A percentile compares a stretch with the other conserved stretches of the same genome.
phyloP scores from a whole-genome alignment of 2,113 vertebrate species.

The pig (Sus scrofa) region DNA sequence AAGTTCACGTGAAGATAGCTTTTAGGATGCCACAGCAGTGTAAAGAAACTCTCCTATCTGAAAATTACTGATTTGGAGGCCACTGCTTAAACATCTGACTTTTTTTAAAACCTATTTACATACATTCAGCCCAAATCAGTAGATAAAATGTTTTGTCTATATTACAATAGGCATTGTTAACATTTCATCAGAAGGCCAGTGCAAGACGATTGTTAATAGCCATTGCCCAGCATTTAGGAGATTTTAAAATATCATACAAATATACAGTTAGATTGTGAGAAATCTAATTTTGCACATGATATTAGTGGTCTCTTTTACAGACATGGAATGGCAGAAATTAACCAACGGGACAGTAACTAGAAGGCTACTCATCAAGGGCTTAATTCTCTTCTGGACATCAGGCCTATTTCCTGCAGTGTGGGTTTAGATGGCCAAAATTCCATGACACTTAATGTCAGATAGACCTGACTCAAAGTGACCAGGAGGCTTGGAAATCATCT shows the following conservation, averaged over 20 bases:
- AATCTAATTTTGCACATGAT: constrained; percentile 87
- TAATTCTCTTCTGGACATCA: background rate
- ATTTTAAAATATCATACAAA: constrained; percentile 89
- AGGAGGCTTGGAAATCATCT: background rate
- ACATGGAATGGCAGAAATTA: constrained; percentile 75
- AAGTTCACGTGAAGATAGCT: constrained; percentile 84
- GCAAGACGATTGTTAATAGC: constrained; percentile 86
- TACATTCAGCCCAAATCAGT: constrained; percentile 91
- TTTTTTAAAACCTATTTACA: constrained; percentile 88
- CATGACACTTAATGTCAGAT: constrained; percentile 15
- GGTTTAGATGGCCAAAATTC: background rate
- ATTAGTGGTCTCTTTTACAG: constrained; percentile 74
- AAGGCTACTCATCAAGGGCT: constrained; percentile 43
- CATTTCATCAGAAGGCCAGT: constrained; percentile 87
- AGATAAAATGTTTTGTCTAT: constrained; percentile 85
- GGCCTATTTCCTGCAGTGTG: background rate
- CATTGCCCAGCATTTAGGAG: constrained; percentile 88
- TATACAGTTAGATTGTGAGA: constrained; percentile 87
- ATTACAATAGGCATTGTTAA: constrained; percentile 86
- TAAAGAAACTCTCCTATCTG: constrained; percentile 84
- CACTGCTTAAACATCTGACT: constrained; percentile 86
- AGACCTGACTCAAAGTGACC: background rate
- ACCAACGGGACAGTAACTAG: constrained; percentile 70
- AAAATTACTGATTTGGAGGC: constrained; percentile 87
- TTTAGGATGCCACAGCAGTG: constrained; percentile 87